Percentiles rank a stretch among this genome's conserved stretches.
Conservation (phyloP, 2,113 vertebrate genomes). For the Ramphastos sulfuratus region DNA sequence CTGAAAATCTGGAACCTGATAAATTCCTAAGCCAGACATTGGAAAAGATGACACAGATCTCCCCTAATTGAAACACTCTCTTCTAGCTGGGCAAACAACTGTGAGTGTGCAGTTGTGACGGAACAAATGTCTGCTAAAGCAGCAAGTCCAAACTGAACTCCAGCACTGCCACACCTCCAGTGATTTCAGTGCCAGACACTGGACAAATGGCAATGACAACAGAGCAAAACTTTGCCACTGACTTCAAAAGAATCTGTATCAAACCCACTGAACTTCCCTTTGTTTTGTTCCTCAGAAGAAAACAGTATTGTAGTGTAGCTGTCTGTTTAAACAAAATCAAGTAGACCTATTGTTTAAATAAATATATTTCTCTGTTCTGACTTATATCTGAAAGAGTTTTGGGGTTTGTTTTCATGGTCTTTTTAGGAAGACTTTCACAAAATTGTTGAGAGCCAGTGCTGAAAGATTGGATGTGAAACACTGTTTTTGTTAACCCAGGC, state of each 20-base stretch:
- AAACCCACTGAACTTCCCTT: not conserved
- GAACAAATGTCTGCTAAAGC: not conserved
- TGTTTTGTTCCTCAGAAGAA: conserved; percentile 19
- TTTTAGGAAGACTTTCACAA: conserved; percentile 12
- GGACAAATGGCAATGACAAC: not conserved
- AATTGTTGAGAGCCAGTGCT: not conserved
- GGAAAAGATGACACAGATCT: not conserved
- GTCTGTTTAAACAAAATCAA: conserved; percentile 14
- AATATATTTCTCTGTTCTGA: not conserved
- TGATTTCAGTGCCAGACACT: not conserved
- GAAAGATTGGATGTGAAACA: conserved; percentile 36
- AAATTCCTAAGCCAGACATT: not conserved
- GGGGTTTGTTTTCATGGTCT: conserved; percentile 6
- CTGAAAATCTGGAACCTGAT: not conserved
- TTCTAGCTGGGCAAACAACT: not conserved
- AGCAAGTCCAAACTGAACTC: not conserved
- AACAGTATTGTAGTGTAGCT: not conserved
- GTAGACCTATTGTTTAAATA: conserved; percentile 19
- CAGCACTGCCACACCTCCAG: too few species aligned
- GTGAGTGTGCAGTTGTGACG: not conserved
- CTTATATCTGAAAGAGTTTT: conserved; percentile 2
- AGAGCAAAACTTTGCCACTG: not conserved
- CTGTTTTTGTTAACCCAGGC: not conserved
- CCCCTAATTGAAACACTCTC: not conserved
- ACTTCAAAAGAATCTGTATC: not conserved